Evolutionary conservation across 92 coral and sea anemone species (phyloP).

Genomic region (Phenganax subtilis): DNA sequence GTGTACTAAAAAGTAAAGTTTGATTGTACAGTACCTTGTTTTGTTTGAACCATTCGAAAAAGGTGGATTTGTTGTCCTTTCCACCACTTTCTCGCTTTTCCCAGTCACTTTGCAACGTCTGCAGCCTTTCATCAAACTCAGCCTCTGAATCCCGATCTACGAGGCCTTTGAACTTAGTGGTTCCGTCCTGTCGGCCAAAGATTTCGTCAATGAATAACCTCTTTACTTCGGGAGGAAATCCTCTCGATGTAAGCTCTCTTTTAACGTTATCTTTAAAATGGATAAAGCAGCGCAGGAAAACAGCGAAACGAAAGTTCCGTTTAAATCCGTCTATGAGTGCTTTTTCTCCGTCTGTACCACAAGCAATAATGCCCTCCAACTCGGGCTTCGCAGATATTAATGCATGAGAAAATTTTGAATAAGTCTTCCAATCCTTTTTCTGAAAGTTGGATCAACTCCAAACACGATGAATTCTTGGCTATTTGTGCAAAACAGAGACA

Average conservation of each 20-base stretch:
- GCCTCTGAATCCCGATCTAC: conserved; percentile 47
- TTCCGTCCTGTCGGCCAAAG: conserved; percentile 49
- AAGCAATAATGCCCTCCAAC: conserved; percentile 13
- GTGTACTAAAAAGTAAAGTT: background rate
- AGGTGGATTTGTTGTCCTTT: background rate
- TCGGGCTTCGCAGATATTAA: background rate
- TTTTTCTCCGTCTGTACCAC: conserved; percentile 17
- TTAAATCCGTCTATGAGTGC: conserved; percentile 8
- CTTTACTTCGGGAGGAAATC: conserved; percentile 28
- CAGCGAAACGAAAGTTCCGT: conserved; percentile 7
- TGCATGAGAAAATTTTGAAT: background rate
- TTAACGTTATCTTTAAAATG: conserved; percentile 48
- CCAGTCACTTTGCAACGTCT: conserved; percentile 38
- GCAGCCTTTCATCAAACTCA: conserved; percentile 47
- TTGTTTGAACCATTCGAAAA: conserved; percentile 36
- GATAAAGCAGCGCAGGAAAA: conserved; percentile 38
- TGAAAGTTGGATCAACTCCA: conserved; percentile 49
- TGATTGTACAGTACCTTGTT: conserved; percentile 16
- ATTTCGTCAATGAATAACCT: conserved; percentile 42
- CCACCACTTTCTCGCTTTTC: conserved; percentile 14
- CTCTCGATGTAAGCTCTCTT: conserved; percentile 40
- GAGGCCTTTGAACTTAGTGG: conserved; percentile 42
- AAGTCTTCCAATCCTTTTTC: conserved; percentile 1
- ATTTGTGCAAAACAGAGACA: conserved; percentile 50
- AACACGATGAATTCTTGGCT: conserved; percentile 38